These are phyloP conservation scores for Doryteuthis pealeii DNA, from an alignment of 1,140 invertebrate genomes.

Conservation along the genomic window DNA sequence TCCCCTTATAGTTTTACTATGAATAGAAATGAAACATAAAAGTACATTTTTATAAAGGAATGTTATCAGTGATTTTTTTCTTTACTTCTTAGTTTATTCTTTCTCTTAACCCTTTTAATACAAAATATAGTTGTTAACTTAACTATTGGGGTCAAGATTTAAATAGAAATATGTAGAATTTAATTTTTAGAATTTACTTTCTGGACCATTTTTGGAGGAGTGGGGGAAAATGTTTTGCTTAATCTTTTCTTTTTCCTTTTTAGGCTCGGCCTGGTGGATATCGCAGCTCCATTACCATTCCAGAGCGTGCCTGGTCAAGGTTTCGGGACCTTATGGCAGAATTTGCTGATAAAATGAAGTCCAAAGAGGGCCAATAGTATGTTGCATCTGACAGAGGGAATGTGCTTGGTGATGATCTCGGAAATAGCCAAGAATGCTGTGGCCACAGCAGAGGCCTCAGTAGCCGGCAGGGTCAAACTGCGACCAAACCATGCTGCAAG, in stretches of 20 bases:
- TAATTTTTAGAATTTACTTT: too few relatives aligned
- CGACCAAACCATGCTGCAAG: slow-evolving; percentile 8
- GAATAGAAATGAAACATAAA: too few relatives aligned
- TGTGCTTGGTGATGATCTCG: slow-evolving; percentile 32
- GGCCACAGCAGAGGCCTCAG: not conserved
- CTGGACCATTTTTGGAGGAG: too few relatives aligned
- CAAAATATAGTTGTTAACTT: too few relatives aligned
- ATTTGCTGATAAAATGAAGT: slow-evolving; percentile 43
- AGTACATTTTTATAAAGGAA: too few relatives aligned
- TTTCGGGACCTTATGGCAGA: slow-evolving; percentile 96
- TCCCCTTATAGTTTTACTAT: too few relatives aligned
- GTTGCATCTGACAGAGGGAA: slow-evolving; percentile 22
- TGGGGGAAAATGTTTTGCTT: not conserved
- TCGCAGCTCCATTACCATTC: slow-evolving; percentile 96
- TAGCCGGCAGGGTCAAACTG: not conserved
- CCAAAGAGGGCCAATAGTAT: slow-evolving; percentile 26
- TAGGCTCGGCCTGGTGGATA: slow-evolving; percentile 61
- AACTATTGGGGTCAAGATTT: too few relatives aligned
- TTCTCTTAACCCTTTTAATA: too few relatives aligned
- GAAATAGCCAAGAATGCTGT: not conserved
- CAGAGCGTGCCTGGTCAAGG: slow-evolving; percentile 94
- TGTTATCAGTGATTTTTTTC: too few relatives aligned
- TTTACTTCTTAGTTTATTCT: too few relatives aligned
- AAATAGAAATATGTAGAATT: too few relatives aligned
- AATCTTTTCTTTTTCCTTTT: slow-evolving; percentile 3